phyloP scores from a whole-genome alignment of 2,797 vertebrate genomes.

The Poecilia wingei region DNA sequence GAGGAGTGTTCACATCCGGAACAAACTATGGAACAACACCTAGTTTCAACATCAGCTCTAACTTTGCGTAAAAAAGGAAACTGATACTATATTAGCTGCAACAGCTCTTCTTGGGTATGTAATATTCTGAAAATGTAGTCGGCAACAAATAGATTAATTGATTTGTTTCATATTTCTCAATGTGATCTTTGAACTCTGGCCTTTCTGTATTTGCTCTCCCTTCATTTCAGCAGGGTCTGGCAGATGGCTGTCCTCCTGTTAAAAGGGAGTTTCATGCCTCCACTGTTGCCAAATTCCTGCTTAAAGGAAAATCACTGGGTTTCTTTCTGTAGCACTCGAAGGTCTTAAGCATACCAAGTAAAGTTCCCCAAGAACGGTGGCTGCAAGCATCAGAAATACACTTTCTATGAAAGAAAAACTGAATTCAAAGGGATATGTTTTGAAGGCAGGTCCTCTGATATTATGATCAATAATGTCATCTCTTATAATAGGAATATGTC shows the following conservation, averaged over 20 bases:
- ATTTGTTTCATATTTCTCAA: conserved; percentile 7
- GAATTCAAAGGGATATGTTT: not conserved
- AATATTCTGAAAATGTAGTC: conserved; percentile 1
- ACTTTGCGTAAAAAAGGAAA: not conserved
- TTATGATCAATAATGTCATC: not conserved
- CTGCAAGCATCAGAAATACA: not conserved
- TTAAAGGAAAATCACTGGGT: not conserved
- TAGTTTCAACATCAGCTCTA: not conserved
- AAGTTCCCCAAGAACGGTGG: not conserved
- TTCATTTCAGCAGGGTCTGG: not conserved
- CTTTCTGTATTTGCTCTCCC: not conserved
- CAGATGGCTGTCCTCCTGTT: conserved; percentile 10
- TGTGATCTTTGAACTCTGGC: not conserved
- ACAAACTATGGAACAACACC: not conserved
- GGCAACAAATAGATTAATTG: not conserved
- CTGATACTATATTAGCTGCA: not conserved
- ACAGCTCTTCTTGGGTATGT: not conserved
- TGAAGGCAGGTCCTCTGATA: not conserved
- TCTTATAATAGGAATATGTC: not conserved
- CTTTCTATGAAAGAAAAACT: not conserved
- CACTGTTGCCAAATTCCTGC: not conserved
- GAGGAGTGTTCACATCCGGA: conserved; percentile 33
- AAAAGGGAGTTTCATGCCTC: not conserved
- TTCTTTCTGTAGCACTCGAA: not conserved
- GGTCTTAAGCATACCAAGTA: not conserved